These are phyloP conservation scores for Microctonus aethiopoides DNA, from an alignment of 2,888 invertebrate genomes.

Conservation along the genomic window DNA sequence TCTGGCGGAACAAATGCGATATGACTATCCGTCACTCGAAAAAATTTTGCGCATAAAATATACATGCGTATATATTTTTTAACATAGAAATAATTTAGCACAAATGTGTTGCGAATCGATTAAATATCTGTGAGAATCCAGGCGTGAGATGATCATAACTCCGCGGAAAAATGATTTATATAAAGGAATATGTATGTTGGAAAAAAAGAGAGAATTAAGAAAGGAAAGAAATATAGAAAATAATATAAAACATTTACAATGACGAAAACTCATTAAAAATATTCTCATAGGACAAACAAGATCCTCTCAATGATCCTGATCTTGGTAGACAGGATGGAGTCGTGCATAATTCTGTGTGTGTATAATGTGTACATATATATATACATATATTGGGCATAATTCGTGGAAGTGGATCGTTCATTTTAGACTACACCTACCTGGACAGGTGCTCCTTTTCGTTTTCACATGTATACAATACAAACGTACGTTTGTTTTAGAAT, in stretches of 20 bases:
- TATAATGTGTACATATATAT: not conserved
- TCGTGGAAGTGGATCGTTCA: conserved; percentile 57
- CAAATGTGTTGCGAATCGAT: conserved; percentile 46
- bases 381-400: conserved; percentile 47
- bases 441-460: conserved; percentile 58
- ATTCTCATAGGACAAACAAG: conserved; percentile 49
- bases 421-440: conserved; percentile 59
- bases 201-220: conserved; percentile 5
- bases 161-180: conserved; percentile 12
- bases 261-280: conserved; percentile 60
- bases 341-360: conserved; percentile 36
- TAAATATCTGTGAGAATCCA: conserved; percentile 44
- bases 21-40: conserved; percentile 66
- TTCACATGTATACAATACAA: conserved; percentile 24
- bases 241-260: conserved; percentile 24
- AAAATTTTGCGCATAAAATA: conserved; percentile 35
- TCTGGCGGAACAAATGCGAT: conserved; percentile 66
- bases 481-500: conserved; percentile 12
- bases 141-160: conserved; percentile 8
- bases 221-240: not conserved
- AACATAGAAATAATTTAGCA: conserved; percentile 32
- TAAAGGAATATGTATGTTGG: not conserved
- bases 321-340: conserved; percentile 64
- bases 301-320: conserved; percentile 61
- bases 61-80: conserved; percentile 4